Conservation (phyloP, 2,797 vertebrate genomes). For the Erithacus rubecula region DNA sequence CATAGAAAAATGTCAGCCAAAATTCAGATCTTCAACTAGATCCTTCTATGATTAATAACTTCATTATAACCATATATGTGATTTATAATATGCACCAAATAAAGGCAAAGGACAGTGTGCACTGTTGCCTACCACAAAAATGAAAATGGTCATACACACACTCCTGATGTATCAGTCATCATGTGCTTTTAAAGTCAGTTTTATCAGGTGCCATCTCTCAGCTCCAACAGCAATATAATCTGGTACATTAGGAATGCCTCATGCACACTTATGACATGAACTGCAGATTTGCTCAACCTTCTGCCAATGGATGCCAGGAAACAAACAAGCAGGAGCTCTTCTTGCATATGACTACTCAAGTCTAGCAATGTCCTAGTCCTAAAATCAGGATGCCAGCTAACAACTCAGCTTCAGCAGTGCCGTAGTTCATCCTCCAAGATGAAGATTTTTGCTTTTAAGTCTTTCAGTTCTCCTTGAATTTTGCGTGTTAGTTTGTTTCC, state of each 20-base stretch:
- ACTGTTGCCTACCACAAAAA: not conserved
- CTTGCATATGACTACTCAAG: not conserved
- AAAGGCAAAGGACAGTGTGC: not conserved
- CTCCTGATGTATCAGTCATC: not conserved
- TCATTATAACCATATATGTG: not conserved
- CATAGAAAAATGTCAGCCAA: not conserved
- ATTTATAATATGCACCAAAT: not conserved
- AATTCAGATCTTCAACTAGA: not conserved
- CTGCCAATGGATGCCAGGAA: not conserved
- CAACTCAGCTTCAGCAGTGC: slow-evolving; percentile 72
- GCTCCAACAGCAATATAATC: not conserved
- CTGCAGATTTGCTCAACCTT: not conserved
- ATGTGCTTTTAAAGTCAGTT: not conserved
- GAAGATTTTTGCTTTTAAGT: slow-evolving; percentile 92
- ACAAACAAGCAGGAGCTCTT: not conserved
- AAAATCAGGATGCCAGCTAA: not conserved
- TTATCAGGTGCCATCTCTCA: not conserved
- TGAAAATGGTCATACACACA: not conserved
- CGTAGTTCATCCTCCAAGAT: slow-evolving; percentile 89
- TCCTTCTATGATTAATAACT: not conserved
- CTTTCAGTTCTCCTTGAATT: slow-evolving; percentile 90
- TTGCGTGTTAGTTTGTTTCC: slow-evolving; percentile 85
- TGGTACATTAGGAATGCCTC: not conserved
- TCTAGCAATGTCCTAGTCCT: not conserved
- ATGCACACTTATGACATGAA: not conserved